Conservation (phyloP, 2,113 vertebrate species). For the Cettia cetti region DNA sequence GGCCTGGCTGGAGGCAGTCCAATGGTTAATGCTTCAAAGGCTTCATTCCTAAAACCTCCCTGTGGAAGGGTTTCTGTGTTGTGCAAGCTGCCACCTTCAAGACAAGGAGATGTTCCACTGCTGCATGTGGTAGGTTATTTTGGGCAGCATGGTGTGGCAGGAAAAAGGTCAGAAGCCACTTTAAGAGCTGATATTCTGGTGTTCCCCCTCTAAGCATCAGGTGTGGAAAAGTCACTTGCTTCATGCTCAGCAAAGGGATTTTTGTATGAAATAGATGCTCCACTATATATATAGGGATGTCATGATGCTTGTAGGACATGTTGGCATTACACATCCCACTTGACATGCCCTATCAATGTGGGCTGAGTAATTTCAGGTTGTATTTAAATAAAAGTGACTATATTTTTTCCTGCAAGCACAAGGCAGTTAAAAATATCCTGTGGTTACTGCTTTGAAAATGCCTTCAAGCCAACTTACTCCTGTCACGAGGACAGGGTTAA, state of each 20-base stretch:
- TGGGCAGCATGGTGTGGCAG: background rate
- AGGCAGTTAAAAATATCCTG: constrained; percentile 3
- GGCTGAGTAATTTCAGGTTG: constrained; percentile 12
- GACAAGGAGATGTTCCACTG: background rate
- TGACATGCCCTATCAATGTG: background rate
- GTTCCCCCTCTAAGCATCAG: background rate
- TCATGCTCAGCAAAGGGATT: background rate
- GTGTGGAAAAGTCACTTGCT: background rate
- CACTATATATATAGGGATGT: background rate
- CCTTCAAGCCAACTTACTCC: background rate
- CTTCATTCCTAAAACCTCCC: background rate
- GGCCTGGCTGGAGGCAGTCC: background rate
- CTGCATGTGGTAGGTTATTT: background rate
- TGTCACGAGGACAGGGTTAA: background rate
- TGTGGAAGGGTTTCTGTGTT: background rate
- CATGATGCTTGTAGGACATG: background rate
- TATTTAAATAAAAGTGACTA: background rate
- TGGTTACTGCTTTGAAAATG: constrained; percentile 17
- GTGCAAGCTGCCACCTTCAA: background rate
- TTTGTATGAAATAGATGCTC: background rate
- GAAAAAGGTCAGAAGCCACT: background rate
- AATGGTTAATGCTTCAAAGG: background rate
- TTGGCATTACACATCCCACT: constrained; percentile 37
- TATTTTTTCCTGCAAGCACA: background rate
- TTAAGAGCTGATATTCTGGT: background rate